These are phyloP conservation scores for Morpho helenor DNA, from an alignment of 2,888 invertebrate species.

Conservation along the genomic window DNA sequence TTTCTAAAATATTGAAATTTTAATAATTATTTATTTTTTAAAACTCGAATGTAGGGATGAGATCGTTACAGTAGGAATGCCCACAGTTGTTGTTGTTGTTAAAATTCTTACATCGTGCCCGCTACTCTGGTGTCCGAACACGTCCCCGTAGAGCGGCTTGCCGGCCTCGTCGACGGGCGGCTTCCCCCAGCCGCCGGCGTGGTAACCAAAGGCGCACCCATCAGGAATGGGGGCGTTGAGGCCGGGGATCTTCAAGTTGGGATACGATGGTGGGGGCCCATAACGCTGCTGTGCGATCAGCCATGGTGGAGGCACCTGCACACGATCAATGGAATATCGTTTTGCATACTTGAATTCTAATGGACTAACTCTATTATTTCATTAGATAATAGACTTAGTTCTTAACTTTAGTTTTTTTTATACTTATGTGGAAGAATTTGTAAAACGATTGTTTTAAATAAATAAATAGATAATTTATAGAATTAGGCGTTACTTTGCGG, in stretches of 20 bases:
- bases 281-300: slow-evolving; percentile 98
- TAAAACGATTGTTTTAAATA: too few species aligned
- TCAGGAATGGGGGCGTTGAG: slow-evolving; percentile 99
- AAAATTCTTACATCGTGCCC: slow-evolving; percentile 82
- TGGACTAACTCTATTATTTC: too few species aligned
- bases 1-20: too few species aligned
- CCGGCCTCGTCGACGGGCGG: slow-evolving; percentile 99
- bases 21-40: too few species aligned
- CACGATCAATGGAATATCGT: too few species aligned
- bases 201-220: slow-evolving; percentile 98
- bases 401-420: too few species aligned
- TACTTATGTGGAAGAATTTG: too few species aligned
- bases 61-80: too few species aligned
- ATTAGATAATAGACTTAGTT: too few species aligned
- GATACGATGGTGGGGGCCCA: slow-evolving; percentile 99
- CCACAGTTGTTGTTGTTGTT: not conserved
- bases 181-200: slow-evolving; percentile 99
- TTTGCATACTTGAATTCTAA: not conserved
- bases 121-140: slow-evolving; percentile 91
- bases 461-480: too few species aligned
- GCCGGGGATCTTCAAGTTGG: slow-evolving; percentile 98
- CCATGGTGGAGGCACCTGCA: slow-evolving; percentile 93
- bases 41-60: too few species aligned
- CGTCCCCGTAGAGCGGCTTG: slow-evolving; percentile 98
- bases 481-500: too few species aligned